Evolutionary conservation across 2,888 invertebrate genomes (phyloP), one percentile per base, ranked within the genome.

Genomic region (Chydorus sphaericus): DNA sequence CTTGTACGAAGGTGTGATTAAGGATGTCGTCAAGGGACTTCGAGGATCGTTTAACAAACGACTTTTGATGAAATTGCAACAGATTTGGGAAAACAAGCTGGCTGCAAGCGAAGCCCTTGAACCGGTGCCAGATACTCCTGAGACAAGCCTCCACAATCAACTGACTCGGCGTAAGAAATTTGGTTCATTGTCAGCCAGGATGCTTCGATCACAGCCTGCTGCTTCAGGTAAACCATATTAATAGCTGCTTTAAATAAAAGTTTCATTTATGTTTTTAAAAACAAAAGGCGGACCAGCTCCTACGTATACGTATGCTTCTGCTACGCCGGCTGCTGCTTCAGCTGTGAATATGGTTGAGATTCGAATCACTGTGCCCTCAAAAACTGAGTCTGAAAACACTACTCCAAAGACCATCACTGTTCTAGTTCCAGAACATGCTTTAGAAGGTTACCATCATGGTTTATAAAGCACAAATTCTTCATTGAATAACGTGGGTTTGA

Each of bases 21-120:
- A 93, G 66, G 98, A 98, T 78, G 97, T 98, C 53, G 88, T 97
- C 65, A 77, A 81, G 48, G 85, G 85, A 64, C 92, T 94, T 26
- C 77, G 92, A 60, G 97, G 98, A 71, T 81, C 88, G 52, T 97
- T 98, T 70, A 75, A 93, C 53, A 97, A 98, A 69, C 98, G 98
- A 69, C 90, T 97, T 37, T 74, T 98, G 51, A 84, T 87, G 67
- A 97, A 97, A 70, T 77, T 98, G 62, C 91, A 90, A 72, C 89
- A 91, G 73, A 81, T 90, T 65, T 96, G 96, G 96, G 91, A 92
- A 67, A 79, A 80, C 11, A 94, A 94, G 71, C 70, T 96, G 61
- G 74, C 81, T 66, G 82, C 86, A 50, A 91, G 88, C 65, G 92
- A 92, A 68, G 93, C 93, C 6, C 81, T 93, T 63, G 92, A 92